These are phyloP conservation scores for Scaeva pyrastri DNA, from an alignment of 2,888 invertebrate species.

Conservation along the genomic window DNA sequence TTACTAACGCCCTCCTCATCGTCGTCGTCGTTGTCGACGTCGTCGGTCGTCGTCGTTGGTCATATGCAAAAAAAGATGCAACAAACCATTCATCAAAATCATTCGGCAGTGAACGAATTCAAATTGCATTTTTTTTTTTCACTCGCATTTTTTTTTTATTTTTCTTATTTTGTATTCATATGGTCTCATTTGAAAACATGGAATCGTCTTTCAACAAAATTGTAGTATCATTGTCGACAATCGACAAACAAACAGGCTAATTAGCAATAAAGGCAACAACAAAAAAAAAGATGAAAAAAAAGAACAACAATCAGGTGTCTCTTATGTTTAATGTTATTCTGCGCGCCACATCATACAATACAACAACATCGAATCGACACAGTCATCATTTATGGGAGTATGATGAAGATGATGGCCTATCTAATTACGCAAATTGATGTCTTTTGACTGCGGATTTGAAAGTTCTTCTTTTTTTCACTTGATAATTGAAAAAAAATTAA, in stretches of 20 bases:
- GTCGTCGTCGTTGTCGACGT: no score
- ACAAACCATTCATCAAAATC: constrained; percentile 71
- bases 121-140: constrained; percentile 56
- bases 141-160: not conserved
- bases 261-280: constrained; percentile 30
- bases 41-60: no score
- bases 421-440: constrained; percentile 75
- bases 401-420: constrained; percentile 37
- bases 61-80: constrained; percentile 63
- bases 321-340: constrained; percentile 2
- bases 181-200: constrained; percentile 15
- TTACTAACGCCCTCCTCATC: constrained; percentile 26
- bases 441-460: constrained; percentile 64
- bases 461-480: constrained; percentile 30
- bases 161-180: not conserved
- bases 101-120: constrained; percentile 74
- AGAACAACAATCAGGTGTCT: constrained; percentile 37
- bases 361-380: constrained; percentile 42
- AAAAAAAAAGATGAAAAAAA: constrained; percentile 20
- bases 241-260: constrained; percentile 50
- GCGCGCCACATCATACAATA: not conserved
- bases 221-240: constrained; percentile 55
- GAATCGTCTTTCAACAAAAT: constrained; percentile 7
- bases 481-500: constrained; percentile 39
- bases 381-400: constrained; percentile 44